phyloP scores from a whole-genome alignment of 2,797 vertebrate genomes.

The Brachymystax lenok region DNA sequence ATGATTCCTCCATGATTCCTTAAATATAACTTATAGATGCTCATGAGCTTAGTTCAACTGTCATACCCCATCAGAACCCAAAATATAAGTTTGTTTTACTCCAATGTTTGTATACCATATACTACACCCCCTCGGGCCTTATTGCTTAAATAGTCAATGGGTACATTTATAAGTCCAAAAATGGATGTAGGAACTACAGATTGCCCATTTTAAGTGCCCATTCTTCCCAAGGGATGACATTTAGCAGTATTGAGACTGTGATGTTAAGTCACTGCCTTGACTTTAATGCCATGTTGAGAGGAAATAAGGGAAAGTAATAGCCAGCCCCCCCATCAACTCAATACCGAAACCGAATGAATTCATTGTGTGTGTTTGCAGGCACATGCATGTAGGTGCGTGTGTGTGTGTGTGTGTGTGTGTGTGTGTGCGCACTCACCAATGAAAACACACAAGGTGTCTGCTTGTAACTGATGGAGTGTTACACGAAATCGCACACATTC shows the following conservation, averaged over 20 bases:
- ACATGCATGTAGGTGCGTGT: conserved; percentile 3
- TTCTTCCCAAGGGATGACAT: too few relatives aligned
- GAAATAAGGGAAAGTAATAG: not conserved
- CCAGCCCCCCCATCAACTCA: not conserved
- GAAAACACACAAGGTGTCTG: not conserved
- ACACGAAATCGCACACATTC: not conserved
- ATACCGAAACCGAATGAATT: conserved; percentile 17
- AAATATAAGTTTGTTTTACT: too few relatives aligned
- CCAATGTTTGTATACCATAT: too few relatives aligned
- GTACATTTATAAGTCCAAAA: too few relatives aligned
- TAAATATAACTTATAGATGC: too few relatives aligned
- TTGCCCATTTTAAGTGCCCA: too few relatives aligned
- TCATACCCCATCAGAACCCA: too few relatives aligned
- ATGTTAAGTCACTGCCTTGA: not conserved
- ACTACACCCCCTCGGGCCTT: too few relatives aligned
- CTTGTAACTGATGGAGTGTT: not conserved
- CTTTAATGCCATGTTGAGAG: not conserved
- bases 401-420: conserved; percentile 5
- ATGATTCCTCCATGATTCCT: too few relatives aligned
- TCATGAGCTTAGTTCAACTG: too few relatives aligned
- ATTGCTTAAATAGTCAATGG: too few relatives aligned
- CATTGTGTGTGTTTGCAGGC: conserved; percentile 22
- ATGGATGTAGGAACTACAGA: too few relatives aligned
- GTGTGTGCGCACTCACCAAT: not conserved
- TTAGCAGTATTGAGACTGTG: not conserved